These are phyloP conservation scores for Rhineura floridana DNA, from an alignment of 2,113 vertebrate species.

Conservation along the genomic window DNA sequence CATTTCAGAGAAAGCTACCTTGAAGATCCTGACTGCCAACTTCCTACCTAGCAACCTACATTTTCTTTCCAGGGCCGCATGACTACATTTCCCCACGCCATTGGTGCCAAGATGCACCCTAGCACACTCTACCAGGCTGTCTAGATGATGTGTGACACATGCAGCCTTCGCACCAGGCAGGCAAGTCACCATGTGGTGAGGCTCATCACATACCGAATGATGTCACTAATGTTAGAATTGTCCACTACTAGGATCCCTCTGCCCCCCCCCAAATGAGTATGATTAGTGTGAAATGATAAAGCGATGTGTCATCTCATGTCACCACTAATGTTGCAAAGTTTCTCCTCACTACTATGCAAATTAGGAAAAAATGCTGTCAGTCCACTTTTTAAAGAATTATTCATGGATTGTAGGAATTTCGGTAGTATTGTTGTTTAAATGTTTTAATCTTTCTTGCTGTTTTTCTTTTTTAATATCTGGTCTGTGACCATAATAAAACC, in stretches of 20 bases:
- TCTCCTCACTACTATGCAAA: no score
- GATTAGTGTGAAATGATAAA: neutral
- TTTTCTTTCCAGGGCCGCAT: neutral
- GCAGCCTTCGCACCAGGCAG: neutral
- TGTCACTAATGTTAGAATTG: neutral
- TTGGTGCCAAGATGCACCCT: neutral
- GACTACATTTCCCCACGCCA: neutral
- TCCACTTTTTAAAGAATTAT: no score
- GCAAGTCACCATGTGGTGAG: neutral
- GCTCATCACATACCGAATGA: neutral
- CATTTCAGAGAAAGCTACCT: neutral
- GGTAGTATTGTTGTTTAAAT: no score
- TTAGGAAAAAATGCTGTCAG: no score
- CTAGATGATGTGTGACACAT: neutral
- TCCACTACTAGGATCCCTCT: neutral
- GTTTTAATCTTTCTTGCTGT: no score
- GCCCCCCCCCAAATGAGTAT: neutral
- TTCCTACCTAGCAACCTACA: neutral
- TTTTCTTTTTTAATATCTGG: no score
- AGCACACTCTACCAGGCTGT: neutral
- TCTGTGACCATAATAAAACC: no score
- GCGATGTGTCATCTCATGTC: no score
- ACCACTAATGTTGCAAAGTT: no score
- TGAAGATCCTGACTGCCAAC: neutral
- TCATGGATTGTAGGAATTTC: no score